Evolutionary conservation across 2,888 invertebrate genomes (phyloP), one percentile per base, ranked within the genome.

Genomic region (Julus scanicus): DNA sequence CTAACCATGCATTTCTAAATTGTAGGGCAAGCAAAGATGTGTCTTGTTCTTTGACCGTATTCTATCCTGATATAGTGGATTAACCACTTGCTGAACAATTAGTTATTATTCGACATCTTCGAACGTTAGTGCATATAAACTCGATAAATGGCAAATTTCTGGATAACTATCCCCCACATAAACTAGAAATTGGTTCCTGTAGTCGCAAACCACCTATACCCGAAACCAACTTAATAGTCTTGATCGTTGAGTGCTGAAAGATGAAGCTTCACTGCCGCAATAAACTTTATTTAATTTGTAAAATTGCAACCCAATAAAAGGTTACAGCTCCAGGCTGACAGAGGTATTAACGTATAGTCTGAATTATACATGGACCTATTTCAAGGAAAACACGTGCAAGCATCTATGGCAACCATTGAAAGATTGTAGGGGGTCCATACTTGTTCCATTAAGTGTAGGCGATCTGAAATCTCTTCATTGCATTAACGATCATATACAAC

Each of bases 371-470:
- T 80, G 37, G 37, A 37, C 80, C 80, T 80, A 37, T 39, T 80
- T 80, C 80, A 15, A 29, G 80, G 8, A 9, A 8, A 71, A 11
- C 29, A 20, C 8, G n/a, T 11, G 71, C 57, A 63, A 15, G 57
- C 71, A 71, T 71, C n/a, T 29, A 37, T 29, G 80, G 80, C 37
- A 80, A 4, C 5, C 71, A 29, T 71, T 80, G 37, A 80, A 53
- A 39, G 80, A 37, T 80, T 29, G 80, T 13, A 5, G 80, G 44
- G 80, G 80, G 80, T 80, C 80, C 80, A 80, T 80, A 80, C 13
- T 80, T 80, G 80, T 29, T 80, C 80, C 80, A 80, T 80, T 80
- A 80, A 80, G 37, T 80, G 80, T 80, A 29, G 80, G 80, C 80
- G 37, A 80, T 80, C 80, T 39, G 37, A 80, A 80, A 80, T 80